Base-by-base conservation (phyloP, 2,113 vertebrate species). In the Mixornis gularis region DNA sequence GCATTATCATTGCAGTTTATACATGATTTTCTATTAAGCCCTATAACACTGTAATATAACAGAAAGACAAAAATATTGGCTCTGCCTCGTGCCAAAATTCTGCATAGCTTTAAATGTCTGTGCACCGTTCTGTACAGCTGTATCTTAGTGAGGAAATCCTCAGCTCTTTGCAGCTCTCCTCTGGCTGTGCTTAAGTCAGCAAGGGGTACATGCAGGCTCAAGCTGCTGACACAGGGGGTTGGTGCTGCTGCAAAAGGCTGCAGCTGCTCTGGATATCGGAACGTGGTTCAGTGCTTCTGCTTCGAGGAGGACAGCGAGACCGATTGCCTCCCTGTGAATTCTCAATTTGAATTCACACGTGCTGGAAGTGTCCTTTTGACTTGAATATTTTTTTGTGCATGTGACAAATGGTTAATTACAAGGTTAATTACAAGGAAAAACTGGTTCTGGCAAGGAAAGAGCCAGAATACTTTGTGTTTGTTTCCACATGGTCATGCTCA, bases 401-500 rank as follows among this genome's bases (percentile, higher is more conserved):
- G 70, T 85, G 60, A 87, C 90, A 90, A 94, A 92, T 89, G 60
- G 56, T 76, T 94, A 85, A 93, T 94, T 86, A 53, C 3, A 3
- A 95, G 58, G 64, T 81, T 94, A 90, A 92, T 94, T 90, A 52
- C 2, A 3, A 92, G 51, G 34, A 62, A 66, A 78, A 90, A 60
- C 48, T 60, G 73, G 59, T 51, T 88, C 81, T 90, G 63, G 55
- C 70, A 59, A 46, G 78, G 62, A 74, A 87, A 27, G 48, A 69
- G 63, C 43, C 8, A 0, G 60, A 90, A 79, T 83, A 89, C 44
- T 92, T 95, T 66, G 56, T 63, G 48, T 94, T 94, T 78, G 59
- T 84, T 90, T 92, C 89, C 81, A 72, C 79, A 29, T 49, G 65
- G 85, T 86, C 60, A 41, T 80, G 82, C 73, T 95, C 85, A 93